Evolutionary conservation across 2,888 invertebrate genomes (phyloP), one percentile per base, ranked within the genome.

Genomic region (Crematogaster levior): DNA sequence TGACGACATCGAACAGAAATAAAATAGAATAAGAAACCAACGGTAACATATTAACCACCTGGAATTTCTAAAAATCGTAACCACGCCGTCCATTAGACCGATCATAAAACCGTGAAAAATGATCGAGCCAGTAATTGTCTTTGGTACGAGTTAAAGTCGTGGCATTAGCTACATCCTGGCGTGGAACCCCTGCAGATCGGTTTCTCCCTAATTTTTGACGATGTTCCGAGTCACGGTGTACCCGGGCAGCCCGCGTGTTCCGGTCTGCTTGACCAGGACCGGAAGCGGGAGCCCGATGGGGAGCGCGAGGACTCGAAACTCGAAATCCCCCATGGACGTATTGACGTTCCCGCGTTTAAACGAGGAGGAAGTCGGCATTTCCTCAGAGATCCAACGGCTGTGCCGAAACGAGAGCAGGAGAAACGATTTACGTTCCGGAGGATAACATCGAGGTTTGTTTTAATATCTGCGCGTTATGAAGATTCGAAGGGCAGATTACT

Each of bases 81-180:
- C 10, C 43, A 46, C 15, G 61, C 51, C 48, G 30, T 56, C 82
- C 51, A 86, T 88, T 86, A 88, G 24, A 7, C 34, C 15, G 81
- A 51, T 80, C 86, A 77, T 65, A 65, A 65, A 27, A 82, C 82
- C 87, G 87, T 85, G 91, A 90, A 92, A 91, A 91, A 92, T 89
- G 89, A 89, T 88, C 84, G 87, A 73, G 53, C 51, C 60, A 61
- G 85, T 91, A 91, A 92, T 92, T 90, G 89, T 91, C 91, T 91
- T 91, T 84, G 88, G 85, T 60, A 48, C 27, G 72, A 82, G 82
- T 79, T 68, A 46, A 84, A 85, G 83, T 85, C 84, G 85, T 66
- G 74, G 83, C 58, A 89, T 90, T 90, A 90, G 89, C 89, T 84
- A 89, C 89, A 90, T 89, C 90, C 90, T 90, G 89, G 83, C 82